Evolutionary conservation across 2,797 vertebrate species (phyloP).

Genomic region (Phylloscopus collybita): DNA sequence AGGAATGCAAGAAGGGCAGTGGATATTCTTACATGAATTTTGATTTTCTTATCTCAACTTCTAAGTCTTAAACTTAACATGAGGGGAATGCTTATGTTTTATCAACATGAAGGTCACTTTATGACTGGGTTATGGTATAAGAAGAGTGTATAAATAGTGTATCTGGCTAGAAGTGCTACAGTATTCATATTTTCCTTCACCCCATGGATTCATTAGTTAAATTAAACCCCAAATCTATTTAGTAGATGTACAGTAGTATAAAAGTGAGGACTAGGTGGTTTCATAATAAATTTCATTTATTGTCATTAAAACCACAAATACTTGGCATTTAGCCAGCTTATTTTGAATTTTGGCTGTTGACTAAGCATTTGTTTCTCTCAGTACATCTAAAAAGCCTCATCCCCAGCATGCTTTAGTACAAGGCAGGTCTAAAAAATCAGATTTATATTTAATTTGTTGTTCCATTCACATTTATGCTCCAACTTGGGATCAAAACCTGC

Average conservation of each 20-base stretch:
- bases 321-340: background rate
- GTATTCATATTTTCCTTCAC: background rate
- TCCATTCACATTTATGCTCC: fast-evolving
- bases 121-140: background rate
- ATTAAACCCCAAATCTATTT: background rate
- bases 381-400: background rate
- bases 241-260: background rate
- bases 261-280: background rate
- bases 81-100: background rate
- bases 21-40: background rate
- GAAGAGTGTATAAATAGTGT: background rate
- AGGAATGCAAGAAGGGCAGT: background rate
- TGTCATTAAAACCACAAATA: background rate
- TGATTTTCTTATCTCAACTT: background rate
- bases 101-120: background rate
- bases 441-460: background rate
- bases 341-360: background rate
- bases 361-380: background rate
- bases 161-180: background rate
- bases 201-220: background rate
- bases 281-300: background rate
- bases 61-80: background rate
- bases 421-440: background rate
- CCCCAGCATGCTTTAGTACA: background rate
- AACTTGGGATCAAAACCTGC: background rate